Conservation (phyloP, 2,113 vertebrate species). For the Protobothrops flavoviridis region DNA sequence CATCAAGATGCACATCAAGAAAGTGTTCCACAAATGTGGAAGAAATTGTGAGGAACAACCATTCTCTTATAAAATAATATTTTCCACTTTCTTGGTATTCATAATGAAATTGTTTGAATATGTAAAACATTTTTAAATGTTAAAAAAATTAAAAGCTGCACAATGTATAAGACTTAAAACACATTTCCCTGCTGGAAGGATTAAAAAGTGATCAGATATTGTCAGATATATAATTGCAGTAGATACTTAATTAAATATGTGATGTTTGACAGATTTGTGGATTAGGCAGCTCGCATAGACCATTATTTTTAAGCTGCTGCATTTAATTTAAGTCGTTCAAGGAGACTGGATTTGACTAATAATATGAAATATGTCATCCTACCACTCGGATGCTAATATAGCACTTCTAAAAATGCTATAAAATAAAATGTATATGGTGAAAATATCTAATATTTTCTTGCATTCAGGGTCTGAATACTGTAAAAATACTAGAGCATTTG, state of each 20-base stretch:
- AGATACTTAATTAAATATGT: constrained; percentile 30
- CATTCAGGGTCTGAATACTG: neutral
- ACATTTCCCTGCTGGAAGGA: neutral
- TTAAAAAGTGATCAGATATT: constrained; percentile 4
- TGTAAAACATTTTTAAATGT: neutral
- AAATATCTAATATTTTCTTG: neutral
- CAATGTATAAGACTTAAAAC: neutral
- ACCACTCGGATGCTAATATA: constrained; percentile 9
- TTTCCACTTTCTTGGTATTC: neutral
- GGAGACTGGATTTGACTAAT: constrained; percentile 17
- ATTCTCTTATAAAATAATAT: neutral
- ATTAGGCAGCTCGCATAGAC: neutral
- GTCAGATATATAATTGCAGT: neutral
- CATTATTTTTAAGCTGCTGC: constrained; percentile 11
- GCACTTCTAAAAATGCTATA: neutral
- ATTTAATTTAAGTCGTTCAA: constrained; percentile 15
- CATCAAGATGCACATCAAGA: neutral
- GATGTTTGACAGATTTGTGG: constrained; percentile 7
- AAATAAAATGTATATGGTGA: constrained; percentile 8
- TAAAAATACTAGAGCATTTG: neutral
- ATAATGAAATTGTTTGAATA: constrained; percentile 4
- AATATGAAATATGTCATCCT: constrained; percentile 6
- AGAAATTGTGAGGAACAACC: neutral
- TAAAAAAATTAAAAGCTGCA: neutral
- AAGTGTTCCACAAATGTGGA: neutral